Percentiles rank a stretch among this genome's conserved stretches.
Evolutionary conservation across 2,113 vertebrate species (phyloP).

Genomic region (Alligator mississippiensis): DNA sequence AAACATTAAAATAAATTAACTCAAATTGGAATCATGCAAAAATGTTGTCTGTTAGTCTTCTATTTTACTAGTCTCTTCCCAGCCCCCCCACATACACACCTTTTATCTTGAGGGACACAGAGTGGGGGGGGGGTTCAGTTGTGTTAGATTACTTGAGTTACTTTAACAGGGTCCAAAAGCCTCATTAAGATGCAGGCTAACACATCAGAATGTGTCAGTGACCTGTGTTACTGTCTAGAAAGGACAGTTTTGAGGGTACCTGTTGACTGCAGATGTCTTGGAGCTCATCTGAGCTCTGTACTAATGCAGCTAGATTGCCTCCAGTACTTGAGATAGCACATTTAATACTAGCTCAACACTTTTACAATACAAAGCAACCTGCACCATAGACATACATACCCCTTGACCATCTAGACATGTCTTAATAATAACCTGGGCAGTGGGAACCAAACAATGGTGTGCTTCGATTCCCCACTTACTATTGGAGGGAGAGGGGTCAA

Average conservation of each 20-base stretch:
- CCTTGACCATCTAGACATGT: not conserved
- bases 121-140: not conserved
- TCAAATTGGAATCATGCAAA: not conserved
- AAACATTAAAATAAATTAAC: not conserved
- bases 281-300: not conserved
- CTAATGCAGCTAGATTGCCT: not conserved
- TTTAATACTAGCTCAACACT: not conserved
- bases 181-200: not conserved
- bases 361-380: not conserved
- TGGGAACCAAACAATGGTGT: not conserved
- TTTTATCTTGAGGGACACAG: not conserved
- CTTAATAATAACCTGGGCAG: not conserved
- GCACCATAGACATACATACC: too few relatives aligned
- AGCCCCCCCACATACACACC: not conserved
- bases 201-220: not conserved
- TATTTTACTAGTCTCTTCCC: not conserved
- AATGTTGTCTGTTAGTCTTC: not conserved
- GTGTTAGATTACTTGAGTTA: slow-evolving; percentile 38
- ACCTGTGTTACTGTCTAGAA: not conserved
- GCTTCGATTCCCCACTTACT: not conserved
- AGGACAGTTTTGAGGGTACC: not conserved
- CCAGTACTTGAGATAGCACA: not conserved
- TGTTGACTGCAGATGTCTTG: not conserved
- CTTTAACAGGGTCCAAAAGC: not conserved
- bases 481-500: not conserved